These are phyloP conservation scores for Drosophila longiperda DNA, from an alignment of 2,888 invertebrate genomes.

Conservation along the genomic window DNA sequence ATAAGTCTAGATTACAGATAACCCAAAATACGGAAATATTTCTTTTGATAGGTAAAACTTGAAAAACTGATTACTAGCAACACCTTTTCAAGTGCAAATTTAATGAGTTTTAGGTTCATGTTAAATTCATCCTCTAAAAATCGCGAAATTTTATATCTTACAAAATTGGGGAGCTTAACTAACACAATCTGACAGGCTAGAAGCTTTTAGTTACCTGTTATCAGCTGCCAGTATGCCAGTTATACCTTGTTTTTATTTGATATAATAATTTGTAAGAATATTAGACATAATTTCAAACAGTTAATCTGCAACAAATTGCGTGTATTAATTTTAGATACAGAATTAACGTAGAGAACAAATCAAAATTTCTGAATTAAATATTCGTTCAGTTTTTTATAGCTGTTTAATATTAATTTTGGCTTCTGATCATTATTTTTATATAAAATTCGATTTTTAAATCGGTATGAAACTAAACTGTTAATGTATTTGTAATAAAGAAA, in stretches of 20 bases:
- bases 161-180: background rate
- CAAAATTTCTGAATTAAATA: background rate
- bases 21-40: background rate
- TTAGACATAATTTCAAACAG: no score
- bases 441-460: background rate
- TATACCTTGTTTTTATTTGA: background rate
- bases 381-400: background rate
- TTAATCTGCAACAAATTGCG: no score
- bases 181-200: background rate
- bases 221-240: background rate
- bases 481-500: background rate
- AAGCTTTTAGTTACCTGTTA: background rate
- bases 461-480: background rate
- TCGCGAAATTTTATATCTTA: background rate
- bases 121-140: background rate
- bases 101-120: background rate
- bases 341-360: background rate
- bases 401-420: background rate
- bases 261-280: no score
- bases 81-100: background rate
- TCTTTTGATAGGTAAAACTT: background rate
- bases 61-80: background rate
- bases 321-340: background rate
- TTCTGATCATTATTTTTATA: background rate
- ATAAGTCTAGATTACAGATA: background rate